Evolutionary conservation across 1,140 invertebrate species (phyloP).

Genomic region (Drosophila subobscura): DNA sequence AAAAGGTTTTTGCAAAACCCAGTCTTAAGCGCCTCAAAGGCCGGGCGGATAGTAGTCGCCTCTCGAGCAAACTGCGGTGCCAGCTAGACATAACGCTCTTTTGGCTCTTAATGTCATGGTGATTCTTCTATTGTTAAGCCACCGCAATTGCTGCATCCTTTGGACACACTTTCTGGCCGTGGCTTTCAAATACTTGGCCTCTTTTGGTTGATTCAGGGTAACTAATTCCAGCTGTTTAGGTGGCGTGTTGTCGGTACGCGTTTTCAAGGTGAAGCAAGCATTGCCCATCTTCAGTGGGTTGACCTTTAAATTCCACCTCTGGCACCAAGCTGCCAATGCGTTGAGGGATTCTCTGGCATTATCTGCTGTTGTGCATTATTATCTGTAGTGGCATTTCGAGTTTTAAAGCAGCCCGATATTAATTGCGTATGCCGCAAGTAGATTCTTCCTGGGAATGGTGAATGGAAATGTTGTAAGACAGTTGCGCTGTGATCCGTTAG

Average conservation of each 20-base stretch:
- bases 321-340: neutral
- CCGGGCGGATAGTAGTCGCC: too few species aligned
- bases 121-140: neutral
- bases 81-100: too few species aligned
- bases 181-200: neutral
- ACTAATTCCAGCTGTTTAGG: neutral
- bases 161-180: neutral
- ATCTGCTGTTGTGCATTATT: too few species aligned
- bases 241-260: neutral
- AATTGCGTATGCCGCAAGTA: neutral
- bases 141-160: neutral
- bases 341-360: neutral
- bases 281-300: neutral
- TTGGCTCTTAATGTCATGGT: neutral
- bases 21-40: too few species aligned
- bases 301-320: neutral
- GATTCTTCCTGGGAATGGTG: too few species aligned
- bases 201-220: neutral
- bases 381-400: neutral
- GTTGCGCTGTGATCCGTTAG: too few species aligned
- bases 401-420: neutral
- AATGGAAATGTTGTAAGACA: too few species aligned
- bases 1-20: too few species aligned
- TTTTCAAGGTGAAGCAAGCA: neutral
- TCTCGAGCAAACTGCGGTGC: too few species aligned